Conservation (phyloP, 2,113 vertebrate species). For the Triplophysa dalaica region DNA sequence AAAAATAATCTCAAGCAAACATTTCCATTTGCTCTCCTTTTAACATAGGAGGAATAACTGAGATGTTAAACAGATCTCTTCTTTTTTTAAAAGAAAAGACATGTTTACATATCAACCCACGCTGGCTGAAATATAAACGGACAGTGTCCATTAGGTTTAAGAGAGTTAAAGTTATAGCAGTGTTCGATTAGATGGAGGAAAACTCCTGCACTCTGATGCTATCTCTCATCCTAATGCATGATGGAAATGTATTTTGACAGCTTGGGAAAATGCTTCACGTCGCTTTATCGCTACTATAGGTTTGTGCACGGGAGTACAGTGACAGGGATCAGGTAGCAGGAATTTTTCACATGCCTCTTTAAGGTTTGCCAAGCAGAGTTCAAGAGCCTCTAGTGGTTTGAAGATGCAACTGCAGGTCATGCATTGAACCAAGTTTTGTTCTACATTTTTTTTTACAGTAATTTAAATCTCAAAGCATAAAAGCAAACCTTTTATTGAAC, state of each 20-base stretch:
- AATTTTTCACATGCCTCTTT: conserved; percentile 44
- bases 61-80: too few species aligned
- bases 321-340: conserved; percentile 41
- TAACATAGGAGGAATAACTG: too few species aligned
- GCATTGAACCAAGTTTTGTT: too few species aligned
- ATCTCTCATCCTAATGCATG: conserved; percentile 28
- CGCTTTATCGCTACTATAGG: conserved; percentile 21
- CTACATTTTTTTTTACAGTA: too few species aligned
- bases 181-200: background rate
- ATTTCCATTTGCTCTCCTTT: too few species aligned
- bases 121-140: background rate
- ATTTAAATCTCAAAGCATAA: too few species aligned
- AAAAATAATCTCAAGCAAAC: too few species aligned
- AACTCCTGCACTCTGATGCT: conserved; percentile 34
- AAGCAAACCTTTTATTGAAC: too few species aligned
- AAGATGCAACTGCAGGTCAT: background rate
- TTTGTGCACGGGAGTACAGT: conserved; percentile 24
- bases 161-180: conserved; percentile 10
- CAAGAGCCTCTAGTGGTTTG: background rate
- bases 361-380: background rate
- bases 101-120: background rate
- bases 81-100: too few species aligned
- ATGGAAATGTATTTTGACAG: conserved; percentile 33
- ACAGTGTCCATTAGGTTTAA: background rate
- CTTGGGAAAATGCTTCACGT: conserved; percentile 28